Evolutionary conservation across 2,113 vertebrate genomes (phyloP), one percentile per base, ranked within the genome.

Genomic region (Esox niger): DNA sequence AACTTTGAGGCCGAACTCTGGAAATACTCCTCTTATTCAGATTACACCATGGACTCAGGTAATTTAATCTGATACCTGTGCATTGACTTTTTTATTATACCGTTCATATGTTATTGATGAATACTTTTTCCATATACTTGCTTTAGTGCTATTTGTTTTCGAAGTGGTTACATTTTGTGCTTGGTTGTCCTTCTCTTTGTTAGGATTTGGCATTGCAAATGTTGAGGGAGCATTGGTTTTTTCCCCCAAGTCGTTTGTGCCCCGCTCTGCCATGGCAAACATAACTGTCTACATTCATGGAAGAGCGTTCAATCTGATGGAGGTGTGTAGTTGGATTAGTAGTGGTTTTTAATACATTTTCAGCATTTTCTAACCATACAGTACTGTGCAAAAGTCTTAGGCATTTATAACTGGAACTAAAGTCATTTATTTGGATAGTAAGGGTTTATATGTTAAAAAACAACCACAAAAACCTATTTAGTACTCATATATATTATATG

Each of bases 11-110:
- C 31, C 0, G 94, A 96, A 62, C 80, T 84, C 9, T 91, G 93
- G 86, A 96, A 94, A 88, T 94, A 94, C 68, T 95, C 93, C 0
- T 94, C 94, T 1, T 95, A 92, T 82, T 91, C 92, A 2, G 94
- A 97, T 63, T 75, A 89, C 71, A 96, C 94, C 0, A 74, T 92
- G 68, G 78, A 69, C 33, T 87, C 91, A 71, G 93, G 95, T 94
- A 86, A 62, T 61, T 21, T 11, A 35, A 1, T n/a, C 21, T n/a
- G 4, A 17, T 23, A 26, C 15, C 9, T 25, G 15, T 68, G 6
- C 6, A 6, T 25, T 20, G 29, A 15, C 15, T 27, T 33, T 4
- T 20, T 4, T 15, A 43, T 13, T 15, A 43, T 43, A 15, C 11
- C 3, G 17, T 43, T 10, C 13, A 43, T 5, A 17, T 43, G 38